Conservation (phyloP, 1,140 invertebrate genomes). For the Galendromus occidentalis region DNA sequence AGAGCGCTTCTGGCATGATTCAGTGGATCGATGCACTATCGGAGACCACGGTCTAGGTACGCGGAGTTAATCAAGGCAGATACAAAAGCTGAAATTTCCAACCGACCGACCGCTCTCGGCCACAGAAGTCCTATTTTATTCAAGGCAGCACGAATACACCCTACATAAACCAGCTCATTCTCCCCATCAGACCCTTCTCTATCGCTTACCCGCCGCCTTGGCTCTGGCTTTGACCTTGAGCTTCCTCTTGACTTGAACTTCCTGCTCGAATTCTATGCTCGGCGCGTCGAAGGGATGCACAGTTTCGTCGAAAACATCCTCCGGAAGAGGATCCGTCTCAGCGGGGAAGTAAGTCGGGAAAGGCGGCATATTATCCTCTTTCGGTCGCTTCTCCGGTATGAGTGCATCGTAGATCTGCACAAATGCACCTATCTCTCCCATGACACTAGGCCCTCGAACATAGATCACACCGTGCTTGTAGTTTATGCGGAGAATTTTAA, state of each 20-base stretch:
- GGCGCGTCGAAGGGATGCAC: slow-evolving; percentile 46
- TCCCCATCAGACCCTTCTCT: no score
- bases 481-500: slow-evolving; percentile 72
- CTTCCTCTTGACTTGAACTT: slow-evolving; percentile 22
- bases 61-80: no score
- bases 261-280: slow-evolving; percentile 43
- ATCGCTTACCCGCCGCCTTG: slow-evolving; percentile 18
- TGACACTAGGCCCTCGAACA: slow-evolving; percentile 53
- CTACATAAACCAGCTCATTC: no score
- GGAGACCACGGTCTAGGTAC: no score
- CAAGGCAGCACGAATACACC: no score
- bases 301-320: slow-evolving; percentile 48
- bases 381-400: slow-evolving; percentile 17
- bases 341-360: slow-evolving; percentile 57
- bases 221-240: slow-evolving; percentile 17
- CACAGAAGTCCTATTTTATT: no score
- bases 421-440: slow-evolving; percentile 56
- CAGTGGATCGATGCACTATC: no score
- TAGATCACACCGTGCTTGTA: slow-evolving; percentile 81
- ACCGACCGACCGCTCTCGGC: no score
- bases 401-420: slow-evolving; percentile 62
- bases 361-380: slow-evolving; percentile 35
- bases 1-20: no score
- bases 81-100: no score
- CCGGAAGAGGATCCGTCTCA: slow-evolving; percentile 35